Percentiles rank a stretch among this genome's conserved stretches.
Conservation (phyloP, 1,140 invertebrate species). For the Delia radicum region DNA sequence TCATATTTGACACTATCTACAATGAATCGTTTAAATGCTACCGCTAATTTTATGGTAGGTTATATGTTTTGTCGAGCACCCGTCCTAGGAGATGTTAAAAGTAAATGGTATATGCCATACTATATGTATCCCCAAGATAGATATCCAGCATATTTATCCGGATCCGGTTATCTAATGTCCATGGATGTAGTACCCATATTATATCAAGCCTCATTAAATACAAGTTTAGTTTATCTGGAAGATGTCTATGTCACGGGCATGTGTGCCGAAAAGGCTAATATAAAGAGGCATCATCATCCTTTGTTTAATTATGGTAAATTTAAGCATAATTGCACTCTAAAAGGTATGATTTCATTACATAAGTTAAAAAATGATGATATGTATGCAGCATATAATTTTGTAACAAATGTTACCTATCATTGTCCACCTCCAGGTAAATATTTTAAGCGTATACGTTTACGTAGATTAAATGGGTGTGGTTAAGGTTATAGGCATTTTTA, state of each 20-base stretch:
- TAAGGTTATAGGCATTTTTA: background rate
- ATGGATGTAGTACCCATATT: conserved; percentile 66
- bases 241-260: conserved; percentile 83
- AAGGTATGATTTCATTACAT: conserved; percentile 48
- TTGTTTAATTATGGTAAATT: conserved; percentile 45
- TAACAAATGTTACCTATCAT: conserved; percentile 43
- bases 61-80: conserved; percentile 72
- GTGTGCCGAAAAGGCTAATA: conserved; percentile 41
- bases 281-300: conserved; percentile 40
- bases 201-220: conserved; percentile 68
- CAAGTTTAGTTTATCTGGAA: conserved; percentile 75
- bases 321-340: conserved; percentile 39
- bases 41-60: conserved; percentile 64
- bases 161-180: conserved; percentile 82
- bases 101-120: conserved; percentile 81
- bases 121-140: conserved; percentile 73
- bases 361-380: conserved; percentile 46
- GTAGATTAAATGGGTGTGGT: conserved; percentile 36
- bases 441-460: conserved; percentile 44
- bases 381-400: conserved; percentile 44
- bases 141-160: conserved; percentile 84
- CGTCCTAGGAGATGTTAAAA: conserved; percentile 69
- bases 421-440: conserved; percentile 45
- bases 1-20: conserved; percentile 33
- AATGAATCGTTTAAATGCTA: conserved; percentile 42